phyloP scores from a whole-genome alignment of 2,888 invertebrate genomes.

The Drosophila tanythrix region DNA sequence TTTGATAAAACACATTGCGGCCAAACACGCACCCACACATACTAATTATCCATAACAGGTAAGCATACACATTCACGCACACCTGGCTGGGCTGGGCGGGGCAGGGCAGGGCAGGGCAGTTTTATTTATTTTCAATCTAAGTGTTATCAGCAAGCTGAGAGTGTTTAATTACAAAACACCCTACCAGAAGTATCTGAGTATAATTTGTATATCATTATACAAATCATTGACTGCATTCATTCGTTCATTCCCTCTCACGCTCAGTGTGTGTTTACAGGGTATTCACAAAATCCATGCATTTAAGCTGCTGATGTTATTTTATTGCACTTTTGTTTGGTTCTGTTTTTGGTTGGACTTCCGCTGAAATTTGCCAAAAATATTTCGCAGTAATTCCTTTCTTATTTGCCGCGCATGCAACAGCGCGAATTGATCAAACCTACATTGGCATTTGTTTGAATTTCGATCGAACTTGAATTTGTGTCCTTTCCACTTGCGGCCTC shows the following conservation, averaged over 20 bases:
- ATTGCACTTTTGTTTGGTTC: background rate
- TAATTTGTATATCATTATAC: background rate
- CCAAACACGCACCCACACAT: background rate
- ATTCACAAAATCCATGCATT: background rate
- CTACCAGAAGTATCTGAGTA: background rate
- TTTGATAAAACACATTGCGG: conserved; percentile 36
- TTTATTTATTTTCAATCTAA: background rate
- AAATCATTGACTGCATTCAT: too few species aligned
- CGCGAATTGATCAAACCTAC: background rate
- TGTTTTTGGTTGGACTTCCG: conserved; percentile 2
- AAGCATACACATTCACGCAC: too few species aligned
- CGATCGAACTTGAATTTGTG: background rate
- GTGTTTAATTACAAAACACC: background rate
- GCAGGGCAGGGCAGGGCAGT: background rate
- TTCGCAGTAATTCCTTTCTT: conserved; percentile 1
- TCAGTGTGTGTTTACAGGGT: background rate
- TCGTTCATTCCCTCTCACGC: background rate
- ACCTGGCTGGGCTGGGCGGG: background rate
- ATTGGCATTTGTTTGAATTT: background rate
- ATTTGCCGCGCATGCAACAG: background rate
- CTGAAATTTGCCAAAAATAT: conserved; percentile 4
- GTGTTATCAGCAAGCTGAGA: background rate
- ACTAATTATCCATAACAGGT: conserved; percentile 24
- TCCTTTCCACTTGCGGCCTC: background rate
- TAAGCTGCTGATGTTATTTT: background rate